These are phyloP conservation scores for Hermodice carunculata DNA, from an alignment of 2,888 invertebrate species.

Conservation along the genomic window DNA sequence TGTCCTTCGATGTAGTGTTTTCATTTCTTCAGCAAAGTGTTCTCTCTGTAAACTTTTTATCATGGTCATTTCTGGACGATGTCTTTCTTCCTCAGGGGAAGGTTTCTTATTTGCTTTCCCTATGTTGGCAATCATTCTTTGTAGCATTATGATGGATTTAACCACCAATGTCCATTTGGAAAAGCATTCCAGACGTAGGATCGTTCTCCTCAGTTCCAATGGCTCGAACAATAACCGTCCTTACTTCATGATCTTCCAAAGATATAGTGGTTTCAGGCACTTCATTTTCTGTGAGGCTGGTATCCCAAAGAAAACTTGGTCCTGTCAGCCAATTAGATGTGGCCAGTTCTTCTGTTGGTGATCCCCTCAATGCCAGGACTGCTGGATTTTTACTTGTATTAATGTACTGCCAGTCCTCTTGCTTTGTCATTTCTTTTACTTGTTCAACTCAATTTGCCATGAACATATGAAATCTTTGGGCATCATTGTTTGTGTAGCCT, in stretches of 20 bases:
- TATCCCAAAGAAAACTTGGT: constrained; percentile 25
- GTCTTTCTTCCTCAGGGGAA: too few relatives aligned
- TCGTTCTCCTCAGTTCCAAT: neutral
- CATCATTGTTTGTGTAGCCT: constrained; percentile 43
- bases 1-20: neutral
- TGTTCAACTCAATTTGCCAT: constrained; percentile 46
- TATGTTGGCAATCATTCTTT: too few relatives aligned
- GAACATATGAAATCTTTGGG: constrained; percentile 41
- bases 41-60: neutral
- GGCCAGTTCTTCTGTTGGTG: constrained; percentile 10
- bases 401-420: constrained; percentile 45
- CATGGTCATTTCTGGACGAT: neutral
- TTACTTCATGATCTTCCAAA: constrained; percentile 29
- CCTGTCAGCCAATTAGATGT: constrained; percentile 24
- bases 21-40: constrained; percentile 11
- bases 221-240: neutral
- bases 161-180: constrained; percentile 12
- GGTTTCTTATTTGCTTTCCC: too few relatives aligned
- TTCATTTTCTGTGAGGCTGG: neutral
- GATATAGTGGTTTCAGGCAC: neutral
- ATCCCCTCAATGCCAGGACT: constrained; percentile 40
- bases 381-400: constrained; percentile 40
- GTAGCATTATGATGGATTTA: constrained; percentile 4
- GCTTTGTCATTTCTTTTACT: constrained; percentile 34
- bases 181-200: constrained; percentile 1